A percentile compares a stretch with the other conserved stretches of the same genome.
phyloP scores from a whole-genome alignment of 2,113 vertebrate genomes.

The Piprites chloris region DNA sequence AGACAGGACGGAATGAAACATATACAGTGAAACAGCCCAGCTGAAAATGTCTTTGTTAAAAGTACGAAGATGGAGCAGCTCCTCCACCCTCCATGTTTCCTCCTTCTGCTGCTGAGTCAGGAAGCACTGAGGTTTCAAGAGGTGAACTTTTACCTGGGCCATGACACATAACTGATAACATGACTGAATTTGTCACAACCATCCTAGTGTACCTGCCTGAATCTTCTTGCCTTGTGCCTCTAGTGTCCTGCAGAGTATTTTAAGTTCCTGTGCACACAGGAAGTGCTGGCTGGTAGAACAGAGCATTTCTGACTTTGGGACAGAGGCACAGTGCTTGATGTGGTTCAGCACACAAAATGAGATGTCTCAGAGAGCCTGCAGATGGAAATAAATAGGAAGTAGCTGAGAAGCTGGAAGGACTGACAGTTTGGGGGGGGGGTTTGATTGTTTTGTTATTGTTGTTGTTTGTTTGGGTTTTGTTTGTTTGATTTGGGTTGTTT shows the following conservation, averaged over 20 bases:
- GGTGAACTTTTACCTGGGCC: neutral
- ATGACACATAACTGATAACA: rapidly evolving
- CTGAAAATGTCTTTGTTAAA: neutral
- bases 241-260: neutral
- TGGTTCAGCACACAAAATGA: neutral
- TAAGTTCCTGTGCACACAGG: neutral
- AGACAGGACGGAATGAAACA: neutral
- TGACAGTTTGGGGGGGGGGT: no score
- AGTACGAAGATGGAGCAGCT: neutral
- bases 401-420: neutral
- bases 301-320: neutral
- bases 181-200: neutral
- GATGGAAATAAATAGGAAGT: neutral
- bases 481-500: no score
- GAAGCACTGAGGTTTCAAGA: rapidly evolving
- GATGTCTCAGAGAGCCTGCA: neutral
- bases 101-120: neutral
- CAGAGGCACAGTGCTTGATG: neutral
- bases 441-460: no score
- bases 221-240: neutral
- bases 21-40: neutral
- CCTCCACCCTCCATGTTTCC: neutral
- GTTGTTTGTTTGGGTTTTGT: no score
- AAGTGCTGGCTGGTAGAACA: neutral
- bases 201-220: neutral